phyloP scores from a whole-genome alignment of 1,140 invertebrate genomes.

The Phthorimaea operculella region DNA sequence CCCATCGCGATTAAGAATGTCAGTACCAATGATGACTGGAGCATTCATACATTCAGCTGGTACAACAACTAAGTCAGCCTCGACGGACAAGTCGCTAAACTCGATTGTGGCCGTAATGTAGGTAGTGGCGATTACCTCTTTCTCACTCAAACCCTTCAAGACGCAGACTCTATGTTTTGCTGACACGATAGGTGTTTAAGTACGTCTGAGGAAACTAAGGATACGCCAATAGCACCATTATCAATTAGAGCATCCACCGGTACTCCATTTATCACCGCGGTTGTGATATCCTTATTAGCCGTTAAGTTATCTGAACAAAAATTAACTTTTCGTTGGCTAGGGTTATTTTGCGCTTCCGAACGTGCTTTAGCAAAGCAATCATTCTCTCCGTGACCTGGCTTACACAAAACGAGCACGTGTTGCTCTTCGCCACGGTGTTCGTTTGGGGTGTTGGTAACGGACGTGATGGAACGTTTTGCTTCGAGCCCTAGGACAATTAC shows the following conservation, averaged over 20 bases:
- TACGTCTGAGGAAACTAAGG: slow-evolving; percentile 20
- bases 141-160: slow-evolving; percentile 21
- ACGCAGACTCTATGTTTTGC: slow-evolving; percentile 13
- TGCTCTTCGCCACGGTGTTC: neutral
- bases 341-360: neutral
- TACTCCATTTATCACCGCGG: slow-evolving; percentile 21
- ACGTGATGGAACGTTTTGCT: neutral
- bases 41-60: slow-evolving; percentile 17
- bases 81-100: slow-evolving; percentile 20
- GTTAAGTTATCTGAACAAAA: neutral
- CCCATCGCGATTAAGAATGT: slow-evolving; percentile 26
- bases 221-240: slow-evolving; percentile 23
- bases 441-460: neutral
- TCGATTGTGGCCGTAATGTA: slow-evolving; percentile 22
- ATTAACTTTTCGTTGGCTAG: slow-evolving; percentile 5
- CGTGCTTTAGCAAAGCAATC: slow-evolving; percentile 16
- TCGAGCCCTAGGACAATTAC: neutral
- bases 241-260: slow-evolving; percentile 27
- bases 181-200: slow-evolving; percentile 16
- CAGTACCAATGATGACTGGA: slow-evolving; percentile 24
- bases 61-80: slow-evolving; percentile 24
- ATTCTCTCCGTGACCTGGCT: slow-evolving; percentile 13
- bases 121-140: slow-evolving; percentile 6
- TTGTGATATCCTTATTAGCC: slow-evolving; percentile 14
- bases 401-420: slow-evolving; percentile 19